Evolutionary conservation across 2,888 invertebrate genomes (phyloP).

Genomic region (Pteria penguin): DNA sequence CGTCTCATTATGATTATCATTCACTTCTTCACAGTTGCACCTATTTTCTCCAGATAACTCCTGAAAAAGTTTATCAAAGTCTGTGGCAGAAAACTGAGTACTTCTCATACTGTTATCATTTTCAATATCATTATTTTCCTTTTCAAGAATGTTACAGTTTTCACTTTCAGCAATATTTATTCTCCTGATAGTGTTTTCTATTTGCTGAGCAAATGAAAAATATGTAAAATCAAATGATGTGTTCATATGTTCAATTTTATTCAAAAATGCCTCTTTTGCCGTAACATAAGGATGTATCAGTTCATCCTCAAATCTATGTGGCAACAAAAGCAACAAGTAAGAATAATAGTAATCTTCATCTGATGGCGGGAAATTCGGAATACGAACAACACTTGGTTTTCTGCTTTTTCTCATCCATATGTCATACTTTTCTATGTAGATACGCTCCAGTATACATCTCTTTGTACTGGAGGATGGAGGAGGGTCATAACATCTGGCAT

Average conservation of each 20-base stretch:
- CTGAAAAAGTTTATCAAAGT: not conserved
- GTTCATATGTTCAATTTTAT: constrained; percentile 11
- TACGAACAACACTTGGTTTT: constrained; percentile 9
- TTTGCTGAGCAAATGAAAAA: constrained; percentile 9
- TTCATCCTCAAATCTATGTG: constrained; percentile 27
- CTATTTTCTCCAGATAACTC: not conserved
- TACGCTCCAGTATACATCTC: not conserved
- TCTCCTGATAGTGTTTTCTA: constrained; percentile 19
- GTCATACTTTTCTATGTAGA: constrained; percentile 23
- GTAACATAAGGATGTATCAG: not conserved
- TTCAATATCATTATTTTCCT: too few relatives aligned
- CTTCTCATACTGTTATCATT: too few relatives aligned
- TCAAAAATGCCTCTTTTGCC: constrained; percentile 33
- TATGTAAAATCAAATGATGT: not conserved
- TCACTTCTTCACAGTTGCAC: not conserved
- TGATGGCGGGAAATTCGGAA: constrained; percentile 9
- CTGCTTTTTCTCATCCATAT: constrained; percentile 26
- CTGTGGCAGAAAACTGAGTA: not conserved
- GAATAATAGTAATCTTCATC: constrained; percentile 31
- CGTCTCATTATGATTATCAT: not conserved
- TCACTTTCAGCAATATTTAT: not conserved
- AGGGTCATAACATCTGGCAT: constrained; percentile 12
- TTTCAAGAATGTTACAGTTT: too few relatives aligned
- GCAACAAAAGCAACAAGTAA: constrained; percentile 22
- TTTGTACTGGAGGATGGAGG: not conserved